These are phyloP conservation scores for Cepaea hortensis DNA, from an alignment of 2,888 invertebrate genomes.

Conservation along the genomic window DNA sequence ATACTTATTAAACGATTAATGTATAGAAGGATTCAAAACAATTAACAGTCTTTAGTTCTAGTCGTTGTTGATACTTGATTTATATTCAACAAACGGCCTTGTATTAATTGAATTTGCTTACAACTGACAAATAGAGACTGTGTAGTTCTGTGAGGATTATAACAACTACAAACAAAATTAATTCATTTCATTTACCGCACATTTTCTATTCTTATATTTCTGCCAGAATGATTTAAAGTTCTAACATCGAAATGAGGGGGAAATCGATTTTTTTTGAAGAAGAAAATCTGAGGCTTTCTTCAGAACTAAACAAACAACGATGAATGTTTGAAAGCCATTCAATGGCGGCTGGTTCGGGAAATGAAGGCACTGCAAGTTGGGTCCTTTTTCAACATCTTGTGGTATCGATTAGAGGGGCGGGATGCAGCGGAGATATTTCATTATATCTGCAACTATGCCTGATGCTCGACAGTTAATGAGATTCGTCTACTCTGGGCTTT, in stretches of 20 bases:
- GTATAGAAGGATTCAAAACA: too few species aligned
- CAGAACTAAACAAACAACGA: conserved; percentile 12
- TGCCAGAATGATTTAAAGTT: not conserved
- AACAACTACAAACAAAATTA: not conserved
- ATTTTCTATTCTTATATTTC: not conserved
- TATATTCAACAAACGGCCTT: too few species aligned
- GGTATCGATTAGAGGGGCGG: conserved; percentile 27
- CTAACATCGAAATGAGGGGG: not conserved
- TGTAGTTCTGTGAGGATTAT: not conserved
- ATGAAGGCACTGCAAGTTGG: conserved; percentile 23
- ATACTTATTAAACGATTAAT: too few species aligned
- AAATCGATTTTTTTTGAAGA: conserved; percentile 12
- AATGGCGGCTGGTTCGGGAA: conserved; percentile 15
- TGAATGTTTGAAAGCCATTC: conserved; percentile 33
- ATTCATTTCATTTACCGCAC: conserved; percentile 9
- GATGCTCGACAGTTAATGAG: conserved; percentile 28
- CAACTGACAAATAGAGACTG: too few species aligned
- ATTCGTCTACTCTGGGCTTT: conserved; percentile 21
- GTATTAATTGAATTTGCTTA: too few species aligned
- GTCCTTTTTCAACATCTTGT: conserved; percentile 19
- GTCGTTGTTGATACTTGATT: too few species aligned
- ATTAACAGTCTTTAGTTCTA: too few species aligned
- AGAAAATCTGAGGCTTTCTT: conserved; percentile 3
- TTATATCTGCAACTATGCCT: conserved; percentile 30
- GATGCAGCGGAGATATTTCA: conserved; percentile 25